A percentile compares a stretch with the other conserved stretches of the same genome.
Conservation (phyloP, 2,113 vertebrate species). For the Gorsachius goisagi region DNA sequence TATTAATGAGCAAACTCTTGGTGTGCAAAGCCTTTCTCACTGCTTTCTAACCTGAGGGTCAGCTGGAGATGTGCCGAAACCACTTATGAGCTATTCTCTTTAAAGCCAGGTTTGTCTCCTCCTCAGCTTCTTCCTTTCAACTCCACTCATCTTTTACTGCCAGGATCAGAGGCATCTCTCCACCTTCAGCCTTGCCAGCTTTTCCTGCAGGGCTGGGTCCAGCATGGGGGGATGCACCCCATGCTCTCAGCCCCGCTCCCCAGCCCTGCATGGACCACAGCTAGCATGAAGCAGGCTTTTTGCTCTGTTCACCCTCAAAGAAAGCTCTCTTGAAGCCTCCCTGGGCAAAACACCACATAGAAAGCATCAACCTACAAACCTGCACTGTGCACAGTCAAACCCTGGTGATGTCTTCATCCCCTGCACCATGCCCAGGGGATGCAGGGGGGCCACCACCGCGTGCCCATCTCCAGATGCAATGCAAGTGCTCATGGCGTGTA, state of each 20-base stretch:
- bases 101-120: not conserved
- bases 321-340: not conserved
- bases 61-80: not conserved
- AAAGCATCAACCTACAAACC: not conserved
- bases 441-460: not conserved
- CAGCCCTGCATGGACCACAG: not conserved
- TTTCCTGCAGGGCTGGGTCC: not conserved
- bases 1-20: not conserved
- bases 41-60: not conserved
- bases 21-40: not conserved
- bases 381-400: rapidly evolving
- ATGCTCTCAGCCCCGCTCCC: not conserved
- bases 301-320: not conserved
- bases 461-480: not conserved
- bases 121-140: not conserved
- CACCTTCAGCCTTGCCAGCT: not conserved
- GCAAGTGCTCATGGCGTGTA: rapidly evolving
- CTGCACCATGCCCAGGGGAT: not conserved
- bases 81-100: not conserved
- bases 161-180: not conserved
- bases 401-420: not conserved
- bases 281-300: not conserved
- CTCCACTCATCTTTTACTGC: not conserved
- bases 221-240: rapidly evolving
- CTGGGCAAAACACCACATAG: no score